Evolutionary conservation across 2,888 invertebrate species (phyloP).

Genomic region (Ochropleura leucogaster): DNA sequence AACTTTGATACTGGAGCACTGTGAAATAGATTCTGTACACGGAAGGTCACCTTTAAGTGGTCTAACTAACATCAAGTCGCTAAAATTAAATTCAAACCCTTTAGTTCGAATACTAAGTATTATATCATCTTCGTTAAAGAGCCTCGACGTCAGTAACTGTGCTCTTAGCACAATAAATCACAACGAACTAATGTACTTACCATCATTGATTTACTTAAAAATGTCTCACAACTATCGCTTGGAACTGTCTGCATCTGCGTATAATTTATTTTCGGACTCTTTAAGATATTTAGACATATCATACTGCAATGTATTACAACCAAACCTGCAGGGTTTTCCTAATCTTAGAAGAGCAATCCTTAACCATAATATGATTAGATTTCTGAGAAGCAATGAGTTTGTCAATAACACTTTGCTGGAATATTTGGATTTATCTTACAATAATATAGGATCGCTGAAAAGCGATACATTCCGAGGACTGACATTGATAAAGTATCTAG

Average conservation of each 20-base stretch:
- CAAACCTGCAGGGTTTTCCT: slow-evolving; percentile 92
- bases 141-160: slow-evolving; percentile 91
- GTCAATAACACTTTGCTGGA: slow-evolving; percentile 91
- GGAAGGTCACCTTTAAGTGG: slow-evolving; percentile 88
- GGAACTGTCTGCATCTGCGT: slow-evolving; percentile 83
- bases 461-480: slow-evolving; percentile 91
- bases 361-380: slow-evolving; percentile 92
- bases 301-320: slow-evolving; percentile 91
- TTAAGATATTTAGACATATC: slow-evolving; percentile 91
- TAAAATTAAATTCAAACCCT: slow-evolving; percentile 90
- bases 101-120: slow-evolving; percentile 85
- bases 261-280: slow-evolving; percentile 87
- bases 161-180: slow-evolving; percentile 87
- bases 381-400: slow-evolving; percentile 91
- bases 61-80: slow-evolving; percentile 87
- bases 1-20: slow-evolving; percentile 91
- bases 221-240: slow-evolving; percentile 91
- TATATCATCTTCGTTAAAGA: slow-evolving; percentile 87
- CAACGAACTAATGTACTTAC: slow-evolving; percentile 90
- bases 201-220: slow-evolving; percentile 90
- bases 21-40: slow-evolving; percentile 90
- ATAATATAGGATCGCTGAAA: slow-evolving; percentile 91
- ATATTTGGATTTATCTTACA: slow-evolving; percentile 92
- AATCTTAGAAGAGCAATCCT: slow-evolving; percentile 90
- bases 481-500: slow-evolving; percentile 90